Evolutionary conservation across 2,113 vertebrate species (phyloP), one percentile per base, ranked within the genome.

Genomic region (Vulpes vulpes): DNA sequence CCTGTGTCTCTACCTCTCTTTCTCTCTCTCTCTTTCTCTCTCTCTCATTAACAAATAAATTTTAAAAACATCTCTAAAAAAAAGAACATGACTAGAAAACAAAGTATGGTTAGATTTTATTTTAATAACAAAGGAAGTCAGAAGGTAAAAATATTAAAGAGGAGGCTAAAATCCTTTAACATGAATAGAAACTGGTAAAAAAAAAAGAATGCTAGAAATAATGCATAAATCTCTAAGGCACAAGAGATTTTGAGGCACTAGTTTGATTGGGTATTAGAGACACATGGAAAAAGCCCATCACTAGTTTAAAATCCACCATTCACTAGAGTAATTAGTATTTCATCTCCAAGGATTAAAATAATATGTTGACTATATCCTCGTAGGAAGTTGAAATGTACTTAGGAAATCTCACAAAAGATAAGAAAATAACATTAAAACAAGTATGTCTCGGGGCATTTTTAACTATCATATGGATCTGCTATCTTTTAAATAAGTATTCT

Each of bases 401-500:
- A 94, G 38, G 10, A 95, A 80, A 80, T 84, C 69, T 95, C 89
- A 74, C 3, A 94, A 90, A 96, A 88, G 35, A 82, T 23, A 74
- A 80, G 16, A 16, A 92, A 94, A 30, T 92, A 85, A 76, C 30
- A 64, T 94, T 84, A 55, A 95, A 88, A 79, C 12, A 89, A 88
- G 49, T 94, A 78, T 94, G 20, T 91, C 91, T 95, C 7, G 53
- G 38, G 84, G 38, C 6, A 71, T 35, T 76, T 71, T 81, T 67
- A 94, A 8, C 32, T 94, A 78, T 19, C 35, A 51, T 43, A 67
- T 57, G 12, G 67, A 10, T 38, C 57, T 84, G 22, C 9, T 92
- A 71, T 69, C 32, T 97, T 78, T 93, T 67, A 96, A 93, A 53
- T 91, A 83, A 82, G 27, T 89, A 81, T 89, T 94, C 97, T 97